Percentiles rank a stretch among this genome's conserved stretches.
Conservation (phyloP, 2,113 vertebrate species). For the Callithrix jacchus region DNA sequence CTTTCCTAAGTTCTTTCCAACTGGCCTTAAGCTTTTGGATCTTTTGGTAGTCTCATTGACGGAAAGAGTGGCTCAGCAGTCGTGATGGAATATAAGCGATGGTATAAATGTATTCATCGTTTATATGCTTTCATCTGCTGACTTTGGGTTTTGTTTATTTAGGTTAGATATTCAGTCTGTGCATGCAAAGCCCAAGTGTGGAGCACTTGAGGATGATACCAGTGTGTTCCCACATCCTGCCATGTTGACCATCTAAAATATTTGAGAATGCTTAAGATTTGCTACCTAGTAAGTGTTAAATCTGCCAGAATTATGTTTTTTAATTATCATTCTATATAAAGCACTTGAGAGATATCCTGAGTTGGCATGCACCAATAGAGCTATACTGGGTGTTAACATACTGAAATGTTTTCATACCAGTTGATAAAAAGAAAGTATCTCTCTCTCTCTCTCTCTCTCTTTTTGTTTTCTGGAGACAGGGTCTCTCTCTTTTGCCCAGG, state of each 20-base stretch:
- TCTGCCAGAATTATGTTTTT: not conserved
- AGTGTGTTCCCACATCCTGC: not conserved
- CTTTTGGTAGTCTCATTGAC: not conserved
- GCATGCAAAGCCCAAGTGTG: not conserved
- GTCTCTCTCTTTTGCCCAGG: too few relatives aligned
- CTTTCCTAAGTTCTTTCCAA: not conserved
- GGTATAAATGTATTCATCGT: not conserved
- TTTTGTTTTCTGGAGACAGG: too few relatives aligned
- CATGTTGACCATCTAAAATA: not conserved
- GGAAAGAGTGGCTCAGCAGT: not conserved
- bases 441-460: not conserved
- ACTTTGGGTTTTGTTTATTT: conserved; percentile 23
- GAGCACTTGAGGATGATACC: not conserved
- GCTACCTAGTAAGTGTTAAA: not conserved
- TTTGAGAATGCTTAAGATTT: not conserved
- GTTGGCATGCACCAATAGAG: not conserved
- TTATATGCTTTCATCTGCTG: not conserved
- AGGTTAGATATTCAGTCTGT: not conserved
- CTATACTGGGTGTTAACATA: not conserved
- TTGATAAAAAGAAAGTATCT: not conserved
- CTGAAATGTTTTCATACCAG: not conserved
- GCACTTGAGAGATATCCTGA: not conserved
- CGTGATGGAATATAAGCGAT: not conserved
- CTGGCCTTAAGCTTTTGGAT: not conserved
- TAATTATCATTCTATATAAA: conserved; percentile 7